Conservation (phyloP, 2,888 invertebrate species). For the Microctonus brassicae region DNA sequence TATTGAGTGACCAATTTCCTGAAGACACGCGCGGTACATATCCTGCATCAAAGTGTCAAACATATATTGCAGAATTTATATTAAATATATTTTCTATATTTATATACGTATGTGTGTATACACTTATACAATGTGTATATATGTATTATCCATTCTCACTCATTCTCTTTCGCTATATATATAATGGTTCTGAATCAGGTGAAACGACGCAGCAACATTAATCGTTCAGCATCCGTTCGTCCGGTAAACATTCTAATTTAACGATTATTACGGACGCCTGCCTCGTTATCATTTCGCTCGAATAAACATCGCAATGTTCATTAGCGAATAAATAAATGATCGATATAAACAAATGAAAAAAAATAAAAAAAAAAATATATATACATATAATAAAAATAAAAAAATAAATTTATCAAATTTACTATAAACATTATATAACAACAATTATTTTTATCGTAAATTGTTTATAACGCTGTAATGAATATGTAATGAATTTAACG, state of each 20-base stretch:
- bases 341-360: no score
- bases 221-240: constrained; percentile 43
- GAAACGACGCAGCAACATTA: constrained; percentile 52
- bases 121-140: no score
- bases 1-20: constrained; percentile 67
- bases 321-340: constrained; percentile 5
- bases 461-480: neutral
- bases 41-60: constrained; percentile 64
- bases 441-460: neutral
- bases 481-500: neutral
- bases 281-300: constrained; percentile 34
- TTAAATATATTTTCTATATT: neutral
- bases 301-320: constrained; percentile 14
- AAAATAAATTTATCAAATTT: constrained; percentile 4
- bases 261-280: constrained; percentile 37
- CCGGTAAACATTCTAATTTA: constrained; percentile 48
- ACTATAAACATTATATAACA: neutral
- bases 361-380: no score
- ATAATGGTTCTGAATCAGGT: constrained; percentile 55
- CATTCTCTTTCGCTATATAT: constrained; percentile 35
- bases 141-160: no score
- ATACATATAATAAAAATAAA: no score
- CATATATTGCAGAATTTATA: constrained; percentile 56
- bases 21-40: constrained; percentile 54
- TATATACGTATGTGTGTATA: neutral